phyloP scores from a whole-genome alignment of 1,140 invertebrate species.

The Microplitis demolitor region DNA sequence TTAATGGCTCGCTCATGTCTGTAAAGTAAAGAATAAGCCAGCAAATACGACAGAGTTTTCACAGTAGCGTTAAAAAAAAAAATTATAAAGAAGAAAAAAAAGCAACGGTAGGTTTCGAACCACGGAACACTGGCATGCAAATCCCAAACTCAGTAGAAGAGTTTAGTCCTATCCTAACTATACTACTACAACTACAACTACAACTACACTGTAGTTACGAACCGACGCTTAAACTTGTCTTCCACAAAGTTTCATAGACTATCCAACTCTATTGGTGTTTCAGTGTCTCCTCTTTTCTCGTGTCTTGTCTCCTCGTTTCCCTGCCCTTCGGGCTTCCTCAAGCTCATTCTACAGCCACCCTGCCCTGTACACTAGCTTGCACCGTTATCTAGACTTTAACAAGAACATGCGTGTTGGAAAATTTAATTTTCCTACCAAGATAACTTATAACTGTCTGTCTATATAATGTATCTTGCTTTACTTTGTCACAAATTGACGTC shows the following conservation, averaged over 20 bases:
- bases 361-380: no score
- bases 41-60: background rate
- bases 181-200: background rate
- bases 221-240: conserved; percentile 30
- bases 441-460: background rate
- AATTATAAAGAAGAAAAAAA: background rate
- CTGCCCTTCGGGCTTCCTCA: background rate
- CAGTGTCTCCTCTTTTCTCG: background rate
- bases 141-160: conserved; percentile 37
- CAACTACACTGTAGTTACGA: no score
- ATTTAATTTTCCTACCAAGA: background rate
- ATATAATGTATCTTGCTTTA: no score
- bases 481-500: no score
- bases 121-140: conserved; percentile 26
- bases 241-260: conserved; percentile 34
- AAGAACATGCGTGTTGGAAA: conserved; percentile 24
- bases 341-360: background rate
- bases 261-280: conserved; percentile 13
- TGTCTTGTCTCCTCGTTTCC: background rate
- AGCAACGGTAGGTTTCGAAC: background rate
- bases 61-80: no score
- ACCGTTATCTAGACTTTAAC: no score
- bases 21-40: background rate
- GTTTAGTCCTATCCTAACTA: conserved; percentile 27
- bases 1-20: conserved; percentile 23